Evolutionary conservation across 2,888 invertebrate species (phyloP), one percentile per base, ranked within the genome.

Genomic region (Heteropelma amictum): DNA sequence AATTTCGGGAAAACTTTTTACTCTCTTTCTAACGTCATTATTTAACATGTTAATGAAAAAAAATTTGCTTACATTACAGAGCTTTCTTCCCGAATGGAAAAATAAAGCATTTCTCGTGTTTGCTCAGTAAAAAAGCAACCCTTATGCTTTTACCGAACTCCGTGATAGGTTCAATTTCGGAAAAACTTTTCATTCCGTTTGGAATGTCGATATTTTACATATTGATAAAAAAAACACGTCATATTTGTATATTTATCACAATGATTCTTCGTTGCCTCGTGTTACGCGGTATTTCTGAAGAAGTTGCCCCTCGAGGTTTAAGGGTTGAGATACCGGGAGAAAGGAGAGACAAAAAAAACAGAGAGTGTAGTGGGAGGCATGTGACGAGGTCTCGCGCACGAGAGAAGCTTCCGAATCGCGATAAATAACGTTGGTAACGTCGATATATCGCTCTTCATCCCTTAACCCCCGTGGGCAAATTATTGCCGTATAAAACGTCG

Each of bases 371-470:
- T 12, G 45, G 5, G 8, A 26, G 14, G 56, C 28, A 47, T 49
- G 54, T 63, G 63, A 63, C 35, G 38, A 70, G 71, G 60, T 49
- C 63, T 68, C 53, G 53, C 33, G 35, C 51, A 45, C 30, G 42
- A 35, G 51, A 33, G 40, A 35, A 28, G 64, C 53, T 51, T 33
- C n/a, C 65, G 42, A 71, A 54, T 61, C 49, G 61, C 71, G 70
- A 75, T 75, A 75, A 75, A 75, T 75, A 75, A 61, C 67, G 61
- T 42, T 56, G 67, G 67, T 67, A 71, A 75, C 71, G 49, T 71
- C 71, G 71, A 75, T 75, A 71, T 75, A 75, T 75, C 67, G 75
- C 71, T 67, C 75, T 75, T 75, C 70, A 75, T 71, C 71, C 75
- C 67, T 67, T 71, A 71, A 71, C 75, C 71, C n/a, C 71, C 61